Evolutionary conservation across 2,797 vertebrate species (phyloP), one percentile per base, ranked within the genome.

Genomic region (Fringilla coelebs): DNA sequence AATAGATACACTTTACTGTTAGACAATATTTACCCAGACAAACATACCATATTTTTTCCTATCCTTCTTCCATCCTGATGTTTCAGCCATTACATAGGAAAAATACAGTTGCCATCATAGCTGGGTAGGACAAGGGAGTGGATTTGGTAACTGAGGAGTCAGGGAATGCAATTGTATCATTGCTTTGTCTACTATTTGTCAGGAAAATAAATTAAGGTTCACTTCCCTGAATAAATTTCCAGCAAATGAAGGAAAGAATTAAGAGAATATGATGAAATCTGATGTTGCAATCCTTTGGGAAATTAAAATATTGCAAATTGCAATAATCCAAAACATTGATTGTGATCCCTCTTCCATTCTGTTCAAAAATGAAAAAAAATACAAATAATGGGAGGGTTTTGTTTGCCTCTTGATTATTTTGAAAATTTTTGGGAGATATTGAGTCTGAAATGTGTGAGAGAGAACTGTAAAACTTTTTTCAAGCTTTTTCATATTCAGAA

Each of bases 161-260:
- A 81, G 13, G 26, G 43, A 88, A 36, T 41, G 48, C 43, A 86
- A 34, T 12, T 46, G 11, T 45, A 32, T 68, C 87, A 51, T 46
- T 92, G 26, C 2, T 40, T 88, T 67, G 13, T 62, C 58, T 68
- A 25, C 70, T 94, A 51, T 92, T 95, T 93, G 7, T 65, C 67
- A 71, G 34, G 34, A 88, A 80, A 91, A 73, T 84, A 95, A 95
- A 88, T 88, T 88, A 80, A 92, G 5, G 49, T 82, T 94, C 40
- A 40, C 15, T 75, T 93, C 38, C 48, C 45, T 86, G 67, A 90
- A 90, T 82, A 61, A 77, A 67, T 95, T 95, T 90, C 46, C 25
- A 90, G 28, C 16, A 62, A 92, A 72, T 76, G 45, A 66, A 70
- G 87, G 41, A 85, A 95, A 78, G 52, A 92, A 83, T 92, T 80